Conservation (phyloP, 2,113 vertebrate genomes). For the Seriola dumerili region DNA sequence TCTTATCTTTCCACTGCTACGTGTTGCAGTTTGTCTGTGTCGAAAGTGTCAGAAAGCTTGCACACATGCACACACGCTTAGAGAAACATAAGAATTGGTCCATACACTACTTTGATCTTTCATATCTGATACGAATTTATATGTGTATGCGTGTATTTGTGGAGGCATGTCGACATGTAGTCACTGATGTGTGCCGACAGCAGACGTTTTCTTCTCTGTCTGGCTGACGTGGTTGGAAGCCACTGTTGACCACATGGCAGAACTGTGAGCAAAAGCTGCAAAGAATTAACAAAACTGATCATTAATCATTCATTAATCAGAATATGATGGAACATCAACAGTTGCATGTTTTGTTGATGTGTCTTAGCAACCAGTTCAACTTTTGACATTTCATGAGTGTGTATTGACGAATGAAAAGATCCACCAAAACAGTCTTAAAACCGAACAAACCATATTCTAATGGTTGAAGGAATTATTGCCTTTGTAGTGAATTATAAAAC, state of each 20-base stretch:
- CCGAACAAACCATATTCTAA: neutral
- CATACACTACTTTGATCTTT: constrained; percentile 32
- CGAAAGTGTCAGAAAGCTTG: constrained; percentile 64
- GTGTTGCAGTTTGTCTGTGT: constrained; percentile 59
- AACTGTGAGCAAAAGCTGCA: constrained; percentile 28
- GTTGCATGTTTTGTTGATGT: neutral
- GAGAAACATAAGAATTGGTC: constrained; percentile 29
- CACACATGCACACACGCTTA: constrained; percentile 20
- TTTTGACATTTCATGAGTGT: neutral
- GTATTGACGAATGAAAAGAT: neutral
- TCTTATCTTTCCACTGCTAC: constrained; percentile 68
- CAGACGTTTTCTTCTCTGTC: constrained; percentile 51
- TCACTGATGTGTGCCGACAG: constrained; percentile 57
- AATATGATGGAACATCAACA: neutral
- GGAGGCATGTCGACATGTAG: constrained; percentile 50
- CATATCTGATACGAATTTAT: constrained; percentile 32
- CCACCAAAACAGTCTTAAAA: neutral
- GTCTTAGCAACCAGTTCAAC: neutral
- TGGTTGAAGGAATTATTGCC: neutral
- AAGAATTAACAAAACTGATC: constrained; percentile 23
- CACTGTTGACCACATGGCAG: constrained; percentile 32
- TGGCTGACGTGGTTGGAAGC: constrained; percentile 62
- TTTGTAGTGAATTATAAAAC: neutral
- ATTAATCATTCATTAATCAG: neutral
- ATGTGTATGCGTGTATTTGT: constrained; percentile 3